Percentiles rank a stretch among this genome's conserved stretches.
Conservation (phyloP, 2,113 vertebrate species). For the Varanus komodoensis region DNA sequence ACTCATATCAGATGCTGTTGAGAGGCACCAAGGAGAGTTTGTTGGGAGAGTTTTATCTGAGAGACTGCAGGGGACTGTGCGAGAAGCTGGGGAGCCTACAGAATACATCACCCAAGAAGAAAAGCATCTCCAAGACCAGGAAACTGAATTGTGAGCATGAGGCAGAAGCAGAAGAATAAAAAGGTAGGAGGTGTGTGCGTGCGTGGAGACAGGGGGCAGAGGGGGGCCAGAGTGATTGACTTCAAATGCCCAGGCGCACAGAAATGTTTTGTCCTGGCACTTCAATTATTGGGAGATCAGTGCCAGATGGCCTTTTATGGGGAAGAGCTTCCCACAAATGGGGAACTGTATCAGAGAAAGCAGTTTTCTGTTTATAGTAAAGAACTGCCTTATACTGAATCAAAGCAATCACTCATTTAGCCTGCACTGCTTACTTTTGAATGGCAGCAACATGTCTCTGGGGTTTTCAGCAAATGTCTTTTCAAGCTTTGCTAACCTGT, state of each 20-base stretch:
- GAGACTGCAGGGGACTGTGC: too few relatives aligned
- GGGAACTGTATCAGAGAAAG: not conserved
- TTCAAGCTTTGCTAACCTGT: not conserved
- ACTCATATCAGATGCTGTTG: too few relatives aligned
- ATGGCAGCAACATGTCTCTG: not conserved
- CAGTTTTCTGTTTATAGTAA: not conserved
- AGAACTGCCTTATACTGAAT: not conserved
- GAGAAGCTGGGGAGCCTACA: too few relatives aligned
- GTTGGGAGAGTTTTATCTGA: too few relatives aligned
- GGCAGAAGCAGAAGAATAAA: not conserved
- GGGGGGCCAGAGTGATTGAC: not conserved
- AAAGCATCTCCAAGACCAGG: too few relatives aligned
- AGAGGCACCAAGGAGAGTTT: too few relatives aligned
- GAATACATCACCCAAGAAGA: too few relatives aligned
- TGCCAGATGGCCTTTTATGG: not conserved
- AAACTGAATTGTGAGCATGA: too few relatives aligned
- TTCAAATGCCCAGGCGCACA: not conserved
- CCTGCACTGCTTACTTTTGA: not conserved
- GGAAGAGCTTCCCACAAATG: not conserved
- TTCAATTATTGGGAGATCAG: not conserved
- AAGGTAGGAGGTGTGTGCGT: not conserved
- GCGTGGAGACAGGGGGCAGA: too few relatives aligned
- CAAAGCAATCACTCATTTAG: not conserved
- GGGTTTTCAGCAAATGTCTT: not conserved
- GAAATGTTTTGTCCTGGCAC: not conserved